These are phyloP conservation scores for Hippocampus barbouri DNA, from an alignment of 2,113 vertebrate genomes.

Conservation along the genomic window DNA sequence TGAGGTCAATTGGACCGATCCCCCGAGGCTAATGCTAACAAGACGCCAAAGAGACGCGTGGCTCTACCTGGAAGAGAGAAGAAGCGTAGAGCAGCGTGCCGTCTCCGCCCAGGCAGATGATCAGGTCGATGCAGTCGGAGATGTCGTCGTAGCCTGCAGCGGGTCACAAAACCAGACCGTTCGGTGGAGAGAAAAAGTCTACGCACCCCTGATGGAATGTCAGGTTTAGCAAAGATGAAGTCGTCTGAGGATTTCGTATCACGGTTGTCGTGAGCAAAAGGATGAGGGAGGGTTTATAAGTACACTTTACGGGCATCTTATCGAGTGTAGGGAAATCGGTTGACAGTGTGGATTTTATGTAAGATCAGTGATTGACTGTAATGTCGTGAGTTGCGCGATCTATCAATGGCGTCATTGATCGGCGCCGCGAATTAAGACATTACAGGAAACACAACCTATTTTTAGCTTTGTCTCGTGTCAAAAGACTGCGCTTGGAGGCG, in stretches of 20 bases:
- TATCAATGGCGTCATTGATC: too few relatives aligned
- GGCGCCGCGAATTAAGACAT: too few relatives aligned
- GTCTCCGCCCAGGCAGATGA: conserved; percentile 80
- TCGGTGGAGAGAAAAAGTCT: not conserved
- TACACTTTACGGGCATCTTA: too few relatives aligned
- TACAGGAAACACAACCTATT: too few relatives aligned
- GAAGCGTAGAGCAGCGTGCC: conserved; percentile 80
- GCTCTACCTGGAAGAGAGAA: conserved; percentile 76
- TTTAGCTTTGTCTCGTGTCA: too few relatives aligned
- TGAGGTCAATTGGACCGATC: not conserved
- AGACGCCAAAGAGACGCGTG: not conserved
- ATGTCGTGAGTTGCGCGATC: too few relatives aligned
- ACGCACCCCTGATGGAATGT: not conserved
- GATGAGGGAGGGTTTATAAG: not conserved
- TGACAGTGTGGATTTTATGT: too few relatives aligned
- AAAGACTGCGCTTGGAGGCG: too few relatives aligned
- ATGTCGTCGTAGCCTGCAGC: conserved; percentile 76
- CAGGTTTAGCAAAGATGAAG: not conserved
- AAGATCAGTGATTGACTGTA: too few relatives aligned
- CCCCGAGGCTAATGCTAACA: not conserved
- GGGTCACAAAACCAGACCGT: not conserved
- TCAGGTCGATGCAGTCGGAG: conserved; percentile 78
- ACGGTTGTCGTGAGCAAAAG: not conserved
- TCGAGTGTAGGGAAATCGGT: too few relatives aligned
- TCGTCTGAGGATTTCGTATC: not conserved